phyloP scores from a whole-genome alignment of 2,888 invertebrate genomes.

The Notocelia uddmanniana region DNA sequence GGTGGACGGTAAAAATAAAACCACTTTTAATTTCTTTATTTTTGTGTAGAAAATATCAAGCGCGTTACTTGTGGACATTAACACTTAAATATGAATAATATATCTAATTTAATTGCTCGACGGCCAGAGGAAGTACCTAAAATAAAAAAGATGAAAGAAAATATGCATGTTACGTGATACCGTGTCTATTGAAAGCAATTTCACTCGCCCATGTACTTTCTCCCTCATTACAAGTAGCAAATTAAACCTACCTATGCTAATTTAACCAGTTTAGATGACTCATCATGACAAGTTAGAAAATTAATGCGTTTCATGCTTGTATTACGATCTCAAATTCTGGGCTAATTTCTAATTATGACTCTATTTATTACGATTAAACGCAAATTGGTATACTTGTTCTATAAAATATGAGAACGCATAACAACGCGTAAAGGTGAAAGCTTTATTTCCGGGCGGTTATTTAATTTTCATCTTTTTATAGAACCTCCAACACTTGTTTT shows the following conservation, averaged over 20 bases:
- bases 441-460: neutral
- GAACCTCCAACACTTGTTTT: neutral
- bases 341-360: constrained; percentile 20
- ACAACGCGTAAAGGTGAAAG: neutral
- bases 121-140: constrained; percentile 11
- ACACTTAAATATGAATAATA: constrained; percentile 21
- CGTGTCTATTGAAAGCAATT: constrained; percentile 29
- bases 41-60: neutral
- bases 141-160: constrained; percentile 26
- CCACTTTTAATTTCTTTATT: neutral
- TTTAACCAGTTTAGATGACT: constrained; percentile 25
- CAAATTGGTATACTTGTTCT: neutral
- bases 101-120: constrained; percentile 29
- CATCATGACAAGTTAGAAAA: constrained; percentile 30
- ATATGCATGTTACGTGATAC: constrained; percentile 35
- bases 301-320: constrained; percentile 24
- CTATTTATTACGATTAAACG: neutral
- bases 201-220: constrained; percentile 43
- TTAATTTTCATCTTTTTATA: neutral
- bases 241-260: constrained; percentile 39
- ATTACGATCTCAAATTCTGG: constrained; percentile 17
- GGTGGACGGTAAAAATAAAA: neutral
- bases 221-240: constrained; percentile 35
- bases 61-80: neutral
- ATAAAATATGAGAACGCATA: neutral